phyloP scores from a whole-genome alignment of 1,140 invertebrate species.

The Drosophila suzukii region DNA sequence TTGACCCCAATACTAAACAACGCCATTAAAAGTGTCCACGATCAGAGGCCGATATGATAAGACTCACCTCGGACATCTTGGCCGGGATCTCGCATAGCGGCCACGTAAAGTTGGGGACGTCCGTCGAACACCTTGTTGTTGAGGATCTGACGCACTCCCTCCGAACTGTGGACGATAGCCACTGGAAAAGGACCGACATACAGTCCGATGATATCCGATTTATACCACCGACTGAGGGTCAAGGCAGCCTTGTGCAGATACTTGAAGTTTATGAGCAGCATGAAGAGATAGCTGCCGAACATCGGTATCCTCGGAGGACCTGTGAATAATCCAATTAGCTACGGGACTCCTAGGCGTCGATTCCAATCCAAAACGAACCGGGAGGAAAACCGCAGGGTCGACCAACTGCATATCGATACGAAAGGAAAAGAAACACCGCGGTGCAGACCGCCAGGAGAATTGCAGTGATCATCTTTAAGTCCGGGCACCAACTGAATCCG shows the following conservation, averaged over 20 bases:
- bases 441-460: constrained; percentile 48
- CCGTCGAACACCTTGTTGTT: constrained; percentile 84
- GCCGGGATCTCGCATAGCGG: constrained; percentile 58
- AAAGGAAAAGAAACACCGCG: constrained; percentile 46
- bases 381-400: constrained; percentile 72
- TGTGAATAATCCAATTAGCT: constrained; percentile 28
- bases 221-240: constrained; percentile 76
- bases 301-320: constrained; percentile 77
- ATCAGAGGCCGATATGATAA: not conserved
- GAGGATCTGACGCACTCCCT: constrained; percentile 84
- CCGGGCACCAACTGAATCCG: constrained; percentile 39
- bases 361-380: constrained; percentile 42
- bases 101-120: constrained; percentile 57
- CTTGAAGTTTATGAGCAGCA: constrained; percentile 71
- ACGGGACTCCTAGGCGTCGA: not conserved
- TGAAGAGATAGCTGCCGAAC: constrained; percentile 79
- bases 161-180: constrained; percentile 81
- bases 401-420: constrained; percentile 62
- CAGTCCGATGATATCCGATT: constrained; percentile 85
- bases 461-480: constrained; percentile 63
- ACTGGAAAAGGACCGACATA: constrained; percentile 79
- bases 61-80: constrained; percentile 78
- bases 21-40: constrained; percentile 1
- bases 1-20: constrained; percentile 27
- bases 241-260: constrained; percentile 76